Percentiles rank a stretch among this genome's conserved stretches.
phyloP scores from a whole-genome alignment of 2,113 vertebrate species.

The Gymnogyps californianus region DNA sequence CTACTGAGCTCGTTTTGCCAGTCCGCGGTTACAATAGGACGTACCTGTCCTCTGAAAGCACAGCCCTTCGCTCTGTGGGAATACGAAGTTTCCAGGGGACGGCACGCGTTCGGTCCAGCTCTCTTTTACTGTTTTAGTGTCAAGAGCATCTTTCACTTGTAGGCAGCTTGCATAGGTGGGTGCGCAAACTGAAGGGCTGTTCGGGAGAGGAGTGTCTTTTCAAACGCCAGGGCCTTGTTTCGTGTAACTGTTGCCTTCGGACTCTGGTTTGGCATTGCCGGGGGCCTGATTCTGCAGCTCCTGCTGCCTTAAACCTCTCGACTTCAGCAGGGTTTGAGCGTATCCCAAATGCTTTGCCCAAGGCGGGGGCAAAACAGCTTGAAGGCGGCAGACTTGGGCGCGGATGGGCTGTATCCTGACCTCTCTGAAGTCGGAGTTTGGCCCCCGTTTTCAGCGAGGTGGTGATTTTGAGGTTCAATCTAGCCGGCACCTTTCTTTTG shows the following conservation, averaged over 20 bases:
- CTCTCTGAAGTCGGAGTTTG: neutral
- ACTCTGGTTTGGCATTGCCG: rapidly evolving
- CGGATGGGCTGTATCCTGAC: neutral
- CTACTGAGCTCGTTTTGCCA: neutral
- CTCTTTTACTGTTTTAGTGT: neutral
- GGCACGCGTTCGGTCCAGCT: rapidly evolving
- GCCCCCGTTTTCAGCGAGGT: neutral
- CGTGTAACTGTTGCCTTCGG: neutral
- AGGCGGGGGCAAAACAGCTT: neutral
- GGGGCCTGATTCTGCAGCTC: neutral
- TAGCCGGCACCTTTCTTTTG: neutral
- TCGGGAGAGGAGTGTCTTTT: neutral
- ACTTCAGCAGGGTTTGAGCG: neutral
- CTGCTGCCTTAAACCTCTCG: neutral
- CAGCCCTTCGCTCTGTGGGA: neutral
- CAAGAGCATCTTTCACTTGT: neutral
- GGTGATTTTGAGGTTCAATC: neutral
- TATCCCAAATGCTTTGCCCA: neutral
- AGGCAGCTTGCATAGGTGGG: neutral
- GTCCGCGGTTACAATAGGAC: rapidly evolving
- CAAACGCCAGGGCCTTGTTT: neutral
- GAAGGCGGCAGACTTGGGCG: neutral
- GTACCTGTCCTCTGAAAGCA: neutral
- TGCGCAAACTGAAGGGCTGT: neutral
- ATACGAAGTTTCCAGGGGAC: neutral